Base-by-base conservation (phyloP, 2,797 vertebrate species). In the Emydoidea blandingii region DNA sequence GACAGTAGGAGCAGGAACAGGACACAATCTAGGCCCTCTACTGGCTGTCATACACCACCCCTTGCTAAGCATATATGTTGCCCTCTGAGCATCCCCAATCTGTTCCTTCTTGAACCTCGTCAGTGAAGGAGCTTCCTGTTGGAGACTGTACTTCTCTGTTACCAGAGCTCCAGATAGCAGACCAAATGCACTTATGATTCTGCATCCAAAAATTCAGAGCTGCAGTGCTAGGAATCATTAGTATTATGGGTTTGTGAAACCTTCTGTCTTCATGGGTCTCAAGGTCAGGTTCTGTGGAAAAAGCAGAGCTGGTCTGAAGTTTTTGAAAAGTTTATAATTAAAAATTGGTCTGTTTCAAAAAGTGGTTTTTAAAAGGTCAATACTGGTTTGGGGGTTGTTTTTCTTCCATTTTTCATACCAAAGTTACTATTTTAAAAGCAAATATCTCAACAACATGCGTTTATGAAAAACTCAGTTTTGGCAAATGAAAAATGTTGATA, bases 11-110 rank as follows among this genome's bases (percentile, higher is more conserved):
- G 93, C 94, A 93, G 68, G 37, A 92, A 84, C 44, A 90, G 0
- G 0, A 52, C 82, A 91, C 68, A 94, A 93, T 83, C 72, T 94
- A 96, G 76, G 12, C 29, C 4, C 56, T 12, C 56, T 62, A 29
- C 44, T 59, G 93, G 82, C 52, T 93, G 86, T 94, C 59, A 95
- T 80, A 95, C 93, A 59, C 87, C 96, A 57, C 12, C 4, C 9
- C 23, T 3, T 90, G 2, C 1, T 37, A 6, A 31, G 12, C 2
- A 50, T 49, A 83, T 21, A 50, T 1, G 6, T n/a, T 47, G 27
- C 54, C 53, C 16, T 62, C 74, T 94, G 89, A 84, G 80, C 11
- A 29, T 79, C 52, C 3, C 25, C 94, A 83, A 52, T 86, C 88
- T 95, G 59, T 31, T 96, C 31, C 34, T 93, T 92, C 34, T 31